Percentiles rank a stretch among this genome's conserved stretches.
Conservation (phyloP, 2,888 invertebrate species). For the Ditula angustiorana region DNA sequence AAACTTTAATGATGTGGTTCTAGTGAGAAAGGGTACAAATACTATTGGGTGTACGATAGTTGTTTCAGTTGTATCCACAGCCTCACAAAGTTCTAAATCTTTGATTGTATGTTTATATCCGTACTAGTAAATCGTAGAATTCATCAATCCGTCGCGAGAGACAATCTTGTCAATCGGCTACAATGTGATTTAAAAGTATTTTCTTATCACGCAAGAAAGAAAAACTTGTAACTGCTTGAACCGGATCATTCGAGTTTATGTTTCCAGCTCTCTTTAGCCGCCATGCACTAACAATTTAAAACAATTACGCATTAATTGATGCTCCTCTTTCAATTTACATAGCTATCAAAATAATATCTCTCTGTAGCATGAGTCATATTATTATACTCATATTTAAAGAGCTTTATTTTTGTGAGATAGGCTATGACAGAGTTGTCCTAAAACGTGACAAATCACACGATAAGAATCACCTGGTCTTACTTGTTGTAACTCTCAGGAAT, state of each 20-base stretch:
- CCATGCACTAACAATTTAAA: not conserved
- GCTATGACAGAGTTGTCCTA: not conserved
- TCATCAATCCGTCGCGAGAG: not conserved
- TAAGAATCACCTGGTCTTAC: not conserved
- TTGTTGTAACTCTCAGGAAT: no score
- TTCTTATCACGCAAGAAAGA: no score
- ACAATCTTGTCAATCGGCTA: no score
- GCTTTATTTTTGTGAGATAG: not conserved
- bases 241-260: not conserved
- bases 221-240: not conserved
- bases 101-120: no score
- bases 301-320: not conserved
- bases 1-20: no score
- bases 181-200: no score
- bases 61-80: no score
- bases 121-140: no score
- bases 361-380: not conserved
- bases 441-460: not conserved
- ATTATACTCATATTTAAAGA: not conserved
- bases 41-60: no score
- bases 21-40: no score
- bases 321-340: not conserved
- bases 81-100: no score
- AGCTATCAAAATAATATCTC: not conserved
- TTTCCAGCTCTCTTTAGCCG: no score